Evolutionary conservation across 1,140 invertebrate genomes (phyloP).

Genomic region (Hycleus phaleratus): DNA sequence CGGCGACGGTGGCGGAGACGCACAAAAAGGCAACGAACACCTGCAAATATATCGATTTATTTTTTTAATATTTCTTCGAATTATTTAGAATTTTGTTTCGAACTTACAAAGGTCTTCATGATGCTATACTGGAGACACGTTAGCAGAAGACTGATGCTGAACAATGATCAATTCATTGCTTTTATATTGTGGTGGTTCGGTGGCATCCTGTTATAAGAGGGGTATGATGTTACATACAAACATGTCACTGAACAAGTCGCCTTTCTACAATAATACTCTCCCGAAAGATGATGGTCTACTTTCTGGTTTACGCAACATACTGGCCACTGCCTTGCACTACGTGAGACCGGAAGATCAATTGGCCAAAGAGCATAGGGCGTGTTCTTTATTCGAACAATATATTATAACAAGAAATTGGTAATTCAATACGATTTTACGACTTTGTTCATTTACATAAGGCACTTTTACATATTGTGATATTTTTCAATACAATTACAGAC

Average conservation of each 20-base stretch:
- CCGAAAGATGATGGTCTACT: conserved; percentile 20
- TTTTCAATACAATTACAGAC: no score
- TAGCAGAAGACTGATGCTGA: conserved; percentile 29
- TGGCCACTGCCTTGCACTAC: background rate
- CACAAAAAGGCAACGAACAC: conserved; percentile 19
- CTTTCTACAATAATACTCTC: conserved; percentile 14
- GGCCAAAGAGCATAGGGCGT: no score
- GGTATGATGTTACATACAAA: no score
- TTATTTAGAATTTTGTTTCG: no score
- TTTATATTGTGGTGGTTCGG: no score
- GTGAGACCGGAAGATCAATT: conserved; percentile 8
- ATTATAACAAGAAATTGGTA: no score
- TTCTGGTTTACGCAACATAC: conserved; percentile 14
- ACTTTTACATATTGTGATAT: no score
- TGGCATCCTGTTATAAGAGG: no score
- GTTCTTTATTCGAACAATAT: no score
- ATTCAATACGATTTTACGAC: no score
- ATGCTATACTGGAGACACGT: conserved; percentile 19
- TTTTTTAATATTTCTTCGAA: background rate
- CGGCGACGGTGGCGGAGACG: conserved; percentile 23
- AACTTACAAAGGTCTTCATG: conserved; percentile 29
- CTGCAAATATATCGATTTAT: conserved; percentile 6
- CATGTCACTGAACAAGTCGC: conserved; percentile 11
- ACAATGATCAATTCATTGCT: no score
- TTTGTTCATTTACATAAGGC: no score